These are phyloP conservation scores for Narcine bancroftii DNA, from an alignment of 2,113 vertebrate species.

Conservation along the genomic window DNA sequence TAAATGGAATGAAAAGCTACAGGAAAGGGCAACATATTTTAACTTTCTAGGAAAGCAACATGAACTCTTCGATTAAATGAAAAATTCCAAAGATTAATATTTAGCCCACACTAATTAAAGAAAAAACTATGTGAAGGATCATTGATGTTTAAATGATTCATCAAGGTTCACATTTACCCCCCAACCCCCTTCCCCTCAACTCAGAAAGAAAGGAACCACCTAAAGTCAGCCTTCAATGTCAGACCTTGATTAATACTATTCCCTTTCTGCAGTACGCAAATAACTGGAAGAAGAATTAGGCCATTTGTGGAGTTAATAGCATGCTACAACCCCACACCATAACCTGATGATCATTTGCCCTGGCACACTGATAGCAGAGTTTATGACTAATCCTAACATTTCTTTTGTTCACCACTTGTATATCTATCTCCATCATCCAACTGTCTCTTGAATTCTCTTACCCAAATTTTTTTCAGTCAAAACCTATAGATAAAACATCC, in stretches of 20 bases:
- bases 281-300: background rate
- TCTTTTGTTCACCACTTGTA: background rate
- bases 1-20: background rate
- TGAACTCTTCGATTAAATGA: background rate
- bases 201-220: background rate
- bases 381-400: background rate
- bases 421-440: background rate
- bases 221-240: no score
- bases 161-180: background rate
- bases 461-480: background rate
- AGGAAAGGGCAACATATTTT: slow-evolving; percentile 8
- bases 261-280: background rate
- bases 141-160: background rate
- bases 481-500: background rate
- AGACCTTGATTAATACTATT: background rate
- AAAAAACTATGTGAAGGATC: background rate
- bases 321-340: background rate
- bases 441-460: background rate
- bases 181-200: no score
- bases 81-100: background rate
- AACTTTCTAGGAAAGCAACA: slow-evolving; percentile 25
- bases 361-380: background rate
- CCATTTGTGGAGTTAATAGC: background rate
- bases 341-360: background rate
- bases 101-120: background rate